phyloP scores from a whole-genome alignment of 2,888 invertebrate genomes.

The Hololepta plana region DNA sequence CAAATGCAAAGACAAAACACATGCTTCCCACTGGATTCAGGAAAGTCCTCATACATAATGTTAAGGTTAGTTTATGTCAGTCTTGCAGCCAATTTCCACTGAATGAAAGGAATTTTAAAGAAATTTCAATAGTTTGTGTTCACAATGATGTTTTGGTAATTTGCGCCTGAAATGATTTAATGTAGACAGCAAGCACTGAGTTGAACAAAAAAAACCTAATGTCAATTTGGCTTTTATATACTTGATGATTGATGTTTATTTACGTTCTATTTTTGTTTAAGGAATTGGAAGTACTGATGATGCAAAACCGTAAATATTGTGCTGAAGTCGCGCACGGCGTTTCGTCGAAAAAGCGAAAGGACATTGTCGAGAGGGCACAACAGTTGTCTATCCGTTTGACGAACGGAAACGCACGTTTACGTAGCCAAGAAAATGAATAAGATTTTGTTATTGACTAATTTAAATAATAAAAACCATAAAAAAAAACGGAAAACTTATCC shows the following conservation, averaged over 20 bases:
- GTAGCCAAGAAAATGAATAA: conserved; percentile 98
- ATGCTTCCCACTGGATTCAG: conserved; percentile 96
- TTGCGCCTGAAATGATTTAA: conserved; percentile 9
- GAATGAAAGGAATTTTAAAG: background rate
- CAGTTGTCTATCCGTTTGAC: conserved; percentile 91
- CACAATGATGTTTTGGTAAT: conserved; percentile 10
- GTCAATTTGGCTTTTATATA: conserved; percentile 4
- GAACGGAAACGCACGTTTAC: conserved; percentile 88
- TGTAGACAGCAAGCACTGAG: too few relatives aligned
- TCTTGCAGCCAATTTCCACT: conserved; percentile 11
- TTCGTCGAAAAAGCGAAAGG: conserved; percentile 92
- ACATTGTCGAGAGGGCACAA: conserved; percentile 90
- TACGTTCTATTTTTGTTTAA: conserved; percentile 26
- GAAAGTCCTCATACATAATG: conserved; percentile 83
- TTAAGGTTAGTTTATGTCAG: too few relatives aligned
- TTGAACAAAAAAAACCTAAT: too few relatives aligned
- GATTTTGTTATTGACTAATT: conserved; percentile 13
- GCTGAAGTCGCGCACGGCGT: conserved; percentile 97
- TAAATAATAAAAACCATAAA: conserved; percentile 11
- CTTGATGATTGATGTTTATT: conserved; percentile 3
- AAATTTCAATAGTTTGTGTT: conserved; percentile 1
- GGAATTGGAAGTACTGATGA: conserved; percentile 94
- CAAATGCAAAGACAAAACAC: conserved; percentile 84
- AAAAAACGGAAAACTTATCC: conserved; percentile 1
- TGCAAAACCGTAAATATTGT: conserved; percentile 96